Conservation (phyloP, 2,797 vertebrate genomes). For the Tenualosa thibaudeaui region DNA sequence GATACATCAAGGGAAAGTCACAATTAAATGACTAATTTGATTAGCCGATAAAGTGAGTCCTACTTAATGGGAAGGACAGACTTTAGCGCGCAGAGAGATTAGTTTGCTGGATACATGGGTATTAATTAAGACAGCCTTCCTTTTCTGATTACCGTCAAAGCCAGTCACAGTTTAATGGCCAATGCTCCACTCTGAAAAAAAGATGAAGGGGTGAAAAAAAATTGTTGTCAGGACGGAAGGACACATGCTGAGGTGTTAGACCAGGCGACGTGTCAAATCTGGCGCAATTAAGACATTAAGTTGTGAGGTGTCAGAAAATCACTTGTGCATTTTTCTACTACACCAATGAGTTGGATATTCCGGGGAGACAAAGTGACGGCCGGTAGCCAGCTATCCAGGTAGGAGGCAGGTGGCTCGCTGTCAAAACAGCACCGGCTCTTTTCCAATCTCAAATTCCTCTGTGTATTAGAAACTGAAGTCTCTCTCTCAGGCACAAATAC, state of each 20-base stretch:
- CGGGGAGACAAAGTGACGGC: constrained; percentile 9
- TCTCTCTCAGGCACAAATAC: constrained; percentile 4
- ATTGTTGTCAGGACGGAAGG: neutral
- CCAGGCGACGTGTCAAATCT: neutral
- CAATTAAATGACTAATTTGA: constrained; percentile 80
- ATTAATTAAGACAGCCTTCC: constrained; percentile 74
- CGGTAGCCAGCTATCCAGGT: constrained; percentile 22
- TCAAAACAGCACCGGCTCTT: constrained; percentile 35
- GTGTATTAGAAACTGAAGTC: constrained; percentile 22
- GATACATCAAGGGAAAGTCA: constrained; percentile 70
- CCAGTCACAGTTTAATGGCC: constrained; percentile 64
- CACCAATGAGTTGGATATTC: neutral
- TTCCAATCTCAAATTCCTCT: constrained; percentile 34
- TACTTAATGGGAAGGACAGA: constrained; percentile 78
- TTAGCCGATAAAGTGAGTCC: constrained; percentile 75
- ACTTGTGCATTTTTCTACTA: constrained; percentile 12
- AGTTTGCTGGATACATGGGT: constrained; percentile 73
- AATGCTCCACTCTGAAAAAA: neutral
- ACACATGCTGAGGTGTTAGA: constrained; percentile 22
- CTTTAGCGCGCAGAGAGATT: constrained; percentile 70
- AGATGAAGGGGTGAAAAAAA: neutral
- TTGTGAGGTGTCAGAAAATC: neutral
- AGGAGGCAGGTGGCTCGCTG: constrained; percentile 39
- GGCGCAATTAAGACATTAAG: constrained; percentile 15
- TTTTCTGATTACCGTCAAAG: constrained; percentile 62